Evolutionary conservation across 2,797 vertebrate genomes (phyloP), one percentile per base, ranked within the genome.

Genomic region (Buphagus erythrorhynchus): DNA sequence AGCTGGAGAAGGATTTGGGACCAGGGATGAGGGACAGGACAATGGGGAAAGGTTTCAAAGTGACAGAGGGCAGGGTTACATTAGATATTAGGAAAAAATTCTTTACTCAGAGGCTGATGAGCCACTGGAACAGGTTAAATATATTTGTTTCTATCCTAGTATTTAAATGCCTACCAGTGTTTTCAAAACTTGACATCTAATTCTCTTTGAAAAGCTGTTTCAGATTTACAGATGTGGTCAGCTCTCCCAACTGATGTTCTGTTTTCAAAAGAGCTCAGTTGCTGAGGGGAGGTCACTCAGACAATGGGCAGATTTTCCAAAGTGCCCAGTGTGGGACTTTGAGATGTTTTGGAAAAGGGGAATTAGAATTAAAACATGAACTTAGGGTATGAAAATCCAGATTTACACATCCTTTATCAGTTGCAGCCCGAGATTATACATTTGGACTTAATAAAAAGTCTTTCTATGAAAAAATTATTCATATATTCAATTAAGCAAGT

Each of bases 121-220:
- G 13, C 10, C 51, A 11, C 65, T 58, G 57, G 20, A 29, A 58
- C 12, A 46, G 21, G 10, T 83, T 38, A 10, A 16, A 59, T 9
- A 16, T 45, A 29, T 29, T 61, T 61, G 33, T 62, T 77, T 69
- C 40, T 31, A 13, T 62, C 22, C 40, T 54, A 76, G 54, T 86
- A 36, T 81, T 94, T 80, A 88, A 91, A 77, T 77, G 68, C 73
- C 40, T 66, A 51, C 19, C 26, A 36, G 18, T 75, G 71, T 85
- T 95, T 89, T 66, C 4, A 5, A 82, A 87, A 58, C 51, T 45
- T 92, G 86, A 76, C 71, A 85, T 87, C 36, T 86, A 92, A 88
- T 81, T 90, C 66, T 51, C 63, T 91, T 92, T 85, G 91, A 93
- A 94, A 96, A 88, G 43, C 62, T 76, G 63, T 76, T 92, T 54